A percentile compares a stretch with the other conserved stretches of the same genome.
Conservation (phyloP, 2,888 invertebrate species). For the Exephanes ischioxanthus region DNA sequence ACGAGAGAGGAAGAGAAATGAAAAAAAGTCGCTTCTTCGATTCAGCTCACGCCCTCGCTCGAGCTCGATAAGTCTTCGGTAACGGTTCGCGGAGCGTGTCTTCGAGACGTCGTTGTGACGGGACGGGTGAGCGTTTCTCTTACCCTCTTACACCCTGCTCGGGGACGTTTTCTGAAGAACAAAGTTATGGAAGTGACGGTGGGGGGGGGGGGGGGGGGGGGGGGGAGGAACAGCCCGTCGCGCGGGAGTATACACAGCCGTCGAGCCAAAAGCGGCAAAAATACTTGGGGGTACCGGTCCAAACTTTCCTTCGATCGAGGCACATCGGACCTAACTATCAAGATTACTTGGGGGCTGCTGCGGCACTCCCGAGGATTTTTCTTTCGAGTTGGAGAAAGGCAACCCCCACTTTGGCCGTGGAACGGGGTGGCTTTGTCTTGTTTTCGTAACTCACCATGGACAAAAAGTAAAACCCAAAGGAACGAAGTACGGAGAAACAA, state of each 20-base stretch:
- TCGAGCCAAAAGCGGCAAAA: constrained; percentile 36
- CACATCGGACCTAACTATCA: constrained; percentile 44
- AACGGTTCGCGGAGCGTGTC: constrained; percentile 67
- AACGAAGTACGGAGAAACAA: not conserved
- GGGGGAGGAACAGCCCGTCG: constrained; percentile 21
- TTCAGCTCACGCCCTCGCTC: constrained; percentile 68
- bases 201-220: constrained; percentile 5
- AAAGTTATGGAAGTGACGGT: constrained; percentile 7
- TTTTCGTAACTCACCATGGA: not conserved
- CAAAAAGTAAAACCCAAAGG: not conserved
- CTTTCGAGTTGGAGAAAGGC: constrained; percentile 32
- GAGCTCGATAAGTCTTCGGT: constrained; percentile 68
- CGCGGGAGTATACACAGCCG: constrained; percentile 19
- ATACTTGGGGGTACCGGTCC: constrained; percentile 56
- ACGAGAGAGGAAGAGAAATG: constrained; percentile 5
- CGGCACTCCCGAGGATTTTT: constrained; percentile 47
- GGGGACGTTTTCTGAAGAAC: constrained; percentile 14
- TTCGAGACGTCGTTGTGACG: constrained; percentile 53
- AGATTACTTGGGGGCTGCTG: constrained; percentile 57
- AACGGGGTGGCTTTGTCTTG: constrained; percentile 11
- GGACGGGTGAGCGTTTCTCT: constrained; percentile 15
- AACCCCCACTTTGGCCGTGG: not conserved
- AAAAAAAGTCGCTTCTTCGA: constrained; percentile 63
- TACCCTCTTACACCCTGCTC: constrained; percentile 14
- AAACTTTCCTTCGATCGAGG: constrained; percentile 60